Evolutionary conservation across 2,113 vertebrate genomes (phyloP).

Genomic region (Campylomormyrus numenius): DNA sequence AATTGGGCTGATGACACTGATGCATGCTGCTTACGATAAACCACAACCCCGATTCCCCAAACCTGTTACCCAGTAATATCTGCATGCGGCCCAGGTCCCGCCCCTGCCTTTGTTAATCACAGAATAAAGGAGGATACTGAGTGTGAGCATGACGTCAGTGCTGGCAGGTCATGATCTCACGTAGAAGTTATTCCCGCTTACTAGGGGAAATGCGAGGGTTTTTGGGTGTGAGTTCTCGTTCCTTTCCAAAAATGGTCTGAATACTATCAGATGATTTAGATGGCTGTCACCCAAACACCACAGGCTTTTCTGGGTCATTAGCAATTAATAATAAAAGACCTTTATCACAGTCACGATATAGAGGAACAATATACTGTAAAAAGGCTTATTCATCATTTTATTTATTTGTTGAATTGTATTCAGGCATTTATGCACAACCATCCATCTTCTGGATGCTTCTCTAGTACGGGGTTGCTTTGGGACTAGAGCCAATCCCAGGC

Average conservation of each 20-base stretch:
- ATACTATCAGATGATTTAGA: neutral
- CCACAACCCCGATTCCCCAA: neutral
- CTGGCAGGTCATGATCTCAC: neutral
- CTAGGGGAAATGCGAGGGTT: neutral
- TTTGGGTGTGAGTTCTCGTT: neutral
- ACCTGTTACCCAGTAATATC: neutral
- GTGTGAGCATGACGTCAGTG: neutral
- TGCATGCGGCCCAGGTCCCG: neutral
- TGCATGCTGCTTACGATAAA: neutral
- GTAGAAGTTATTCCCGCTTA: slow-evolving; percentile 4
- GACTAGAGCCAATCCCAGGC: neutral
- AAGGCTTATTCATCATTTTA: neutral
- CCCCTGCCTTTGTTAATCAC: neutral
- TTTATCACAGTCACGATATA: neutral
- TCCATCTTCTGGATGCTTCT: neutral
- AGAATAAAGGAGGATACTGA: neutral
- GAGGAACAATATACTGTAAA: neutral
- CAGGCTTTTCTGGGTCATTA: neutral
- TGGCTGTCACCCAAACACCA: neutral
- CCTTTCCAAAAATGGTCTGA: neutral
- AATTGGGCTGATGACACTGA: slow-evolving; percentile 10
- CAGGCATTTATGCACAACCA: neutral
- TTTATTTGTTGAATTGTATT: neutral
- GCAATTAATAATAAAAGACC: neutral
- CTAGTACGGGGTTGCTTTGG: neutral